Base-by-base conservation (phyloP, 2,113 vertebrate species). In the Odontesthes bonariensis region DNA sequence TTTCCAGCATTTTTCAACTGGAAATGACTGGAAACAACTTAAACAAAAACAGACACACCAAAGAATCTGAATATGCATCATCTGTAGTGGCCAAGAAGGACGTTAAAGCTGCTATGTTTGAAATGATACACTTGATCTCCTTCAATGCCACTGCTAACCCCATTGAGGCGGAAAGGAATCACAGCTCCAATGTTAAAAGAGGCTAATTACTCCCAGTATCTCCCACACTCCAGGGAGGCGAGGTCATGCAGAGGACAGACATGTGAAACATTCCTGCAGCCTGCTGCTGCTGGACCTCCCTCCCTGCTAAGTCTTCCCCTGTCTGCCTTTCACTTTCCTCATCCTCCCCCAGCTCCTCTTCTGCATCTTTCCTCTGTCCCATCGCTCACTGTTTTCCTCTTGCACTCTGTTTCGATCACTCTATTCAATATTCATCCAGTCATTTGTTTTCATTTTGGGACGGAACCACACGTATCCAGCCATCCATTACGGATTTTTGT, bases 171-270 rank as follows among this genome's bases (percentile, higher is more conserved):
- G 42, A 68, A 72, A 75, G 79, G 79, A 76, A 79, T 82, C 69
- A 69, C 65, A 84, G 87, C 86, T 78, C 82, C 81, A 82, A 84
- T 86, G 86, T 79, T 89, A 90, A 91, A 90, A 72, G 83, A 87
- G 89, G 91, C 88, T 92, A 92, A 92, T 92, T 92, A 92, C 86
- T 85, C 81, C 72, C 86, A 81, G 81, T 89, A 88, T 89, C 86
- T 91, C 89, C 89, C 87, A 93, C 88, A 89, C 92, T 88, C 82
- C 89, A 72, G 88, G 90, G 87, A 82, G 83, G 81, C 77, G 69
- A 81, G 92, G 88, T 93, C 89, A 90, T 78, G 65, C 81, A 90
- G 86, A 89, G 92, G 92, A 93, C 92, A 93, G 82, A 77, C 88
- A 88, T 88, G 90, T 86, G 88, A 90, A 82, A 82, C 90, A 92